Evolutionary conservation across 2,113 vertebrate genomes (phyloP), one percentile per base, ranked within the genome.

Genomic region (Jaculus jaculus): DNA sequence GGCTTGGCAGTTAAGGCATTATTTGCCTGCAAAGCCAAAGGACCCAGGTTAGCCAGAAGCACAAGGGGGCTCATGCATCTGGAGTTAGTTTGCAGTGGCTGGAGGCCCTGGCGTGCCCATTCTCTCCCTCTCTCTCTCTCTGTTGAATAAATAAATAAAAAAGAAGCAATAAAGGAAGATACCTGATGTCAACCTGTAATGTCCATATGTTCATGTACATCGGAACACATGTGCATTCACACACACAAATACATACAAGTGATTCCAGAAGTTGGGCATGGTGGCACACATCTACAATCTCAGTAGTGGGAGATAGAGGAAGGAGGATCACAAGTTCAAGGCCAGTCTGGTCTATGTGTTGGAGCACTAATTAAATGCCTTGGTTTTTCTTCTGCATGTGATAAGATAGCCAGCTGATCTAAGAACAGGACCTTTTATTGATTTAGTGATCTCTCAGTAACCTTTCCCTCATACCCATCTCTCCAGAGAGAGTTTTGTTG

Each of bases 381-480:
- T n/a, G 30, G 47, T 93, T 24, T 65, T 32, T 15, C n/a, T 83
- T 89, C 71, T 90, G 69, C 32, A 30, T n/a, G 0, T 92, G 39
- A 26, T 92, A 54, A 47, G 54, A 12, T 16, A 61, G 21, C 47
- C 42, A 23, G 1, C 21, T 39, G 75, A 68, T 34, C 65, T 90
- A 65, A 74, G 65, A 81, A 72, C 23, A 88, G n/a, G 47, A 32
- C 24, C 4, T 87, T 47, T 87, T 58, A 32, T 47, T 75, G n/a
- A 89, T 80, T 58, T 84, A n/a, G 32, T 54, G 18, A 32, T 95
- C 71, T 86, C 60, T 86, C 21, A 34, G 5, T 88, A 51, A 87
- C 11, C 21, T 92, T 12, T 68, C 15, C 54, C n/a, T 93, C 21
- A 37, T 5, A 16, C 26, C 32, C 39, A 17, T 10, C 47, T 34